Evolutionary conservation across 2,888 invertebrate genomes (phyloP), one percentile per base, ranked within the genome.

Genomic region (Spisula subtruncata): DNA sequence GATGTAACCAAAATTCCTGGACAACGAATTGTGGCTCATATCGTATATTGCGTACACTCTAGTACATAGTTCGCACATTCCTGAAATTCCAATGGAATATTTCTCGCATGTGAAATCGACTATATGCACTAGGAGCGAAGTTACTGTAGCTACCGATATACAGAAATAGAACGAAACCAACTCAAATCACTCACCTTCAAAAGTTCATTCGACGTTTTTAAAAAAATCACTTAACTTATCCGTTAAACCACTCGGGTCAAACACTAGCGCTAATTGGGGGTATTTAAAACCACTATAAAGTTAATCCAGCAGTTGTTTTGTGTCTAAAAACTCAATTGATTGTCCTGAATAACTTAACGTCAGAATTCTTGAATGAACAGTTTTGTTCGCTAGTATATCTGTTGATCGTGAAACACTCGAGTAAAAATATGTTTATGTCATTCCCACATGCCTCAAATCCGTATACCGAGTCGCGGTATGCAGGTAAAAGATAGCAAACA

Each of bases 341-440:
- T 14, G 14, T 32, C 29, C 29, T 25, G n/a, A n/a, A n/a, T n/a
- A n/a, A 12, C 32, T 29, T 41, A 14, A 41, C 66, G 35, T 83
- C 25, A 25, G 66, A 83, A 83, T 83, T 83, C 83, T 66, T 84
- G 84, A 84, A 84, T 84, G 84, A 84, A 84, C n/a, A 48, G 18
- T 41, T 41, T 84, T 75, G 75, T 75, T 75, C 48, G 32, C n/a
- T 66, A 29, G 60, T 66, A 4, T 6, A 75, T 25, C n/a, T 71
- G n/a, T 46, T 35, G 82, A 25, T 16, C 32, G 5, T 51, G 18
- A 56, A 51, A 56, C 54, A 83, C 32, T 86, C 29, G 48, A 83
- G 41, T 83, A 86, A 89, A 83, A 71, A 85, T 86, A 41, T 86
- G 89, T 86, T 83, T 89, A 89, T 89, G 89, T 89, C 89, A 89